phyloP scores from a whole-genome alignment of 2,888 invertebrate genomes.

The Macrostomum cliftonense region DNA sequence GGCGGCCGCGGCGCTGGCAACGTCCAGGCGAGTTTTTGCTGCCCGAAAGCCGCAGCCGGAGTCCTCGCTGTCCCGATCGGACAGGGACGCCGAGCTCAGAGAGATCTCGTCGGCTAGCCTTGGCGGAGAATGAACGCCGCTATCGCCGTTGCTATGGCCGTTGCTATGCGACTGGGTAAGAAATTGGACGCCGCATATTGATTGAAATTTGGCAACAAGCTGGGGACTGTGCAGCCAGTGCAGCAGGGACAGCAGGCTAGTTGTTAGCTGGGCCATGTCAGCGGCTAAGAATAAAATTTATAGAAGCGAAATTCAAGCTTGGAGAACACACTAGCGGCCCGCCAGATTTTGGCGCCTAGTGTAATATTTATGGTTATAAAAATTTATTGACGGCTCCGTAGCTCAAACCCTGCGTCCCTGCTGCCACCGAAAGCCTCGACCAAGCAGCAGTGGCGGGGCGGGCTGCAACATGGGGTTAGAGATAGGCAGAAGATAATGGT shows the following conservation, averaged over 20 bases:
- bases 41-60: neutral
- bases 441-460: too few species aligned
- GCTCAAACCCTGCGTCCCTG: too few species aligned
- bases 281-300: too few species aligned
- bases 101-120: neutral
- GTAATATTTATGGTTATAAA: too few species aligned
- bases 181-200: constrained; percentile 50
- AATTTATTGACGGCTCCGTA: too few species aligned
- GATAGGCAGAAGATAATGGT: too few species aligned
- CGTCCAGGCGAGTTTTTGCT: constrained; percentile 8
- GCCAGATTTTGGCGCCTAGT: too few species aligned
- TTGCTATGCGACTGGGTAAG: constrained; percentile 2
- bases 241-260: constrained; percentile 24
- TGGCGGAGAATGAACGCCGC: neutral
- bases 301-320: too few species aligned
- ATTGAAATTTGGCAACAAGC: constrained; percentile 55
- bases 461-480: too few species aligned
- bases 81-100: neutral
- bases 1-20: constrained; percentile 11
- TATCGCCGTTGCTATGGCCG: neutral
- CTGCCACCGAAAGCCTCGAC: too few species aligned
- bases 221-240: constrained; percentile 54
- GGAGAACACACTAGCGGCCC: too few species aligned
- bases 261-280: too few species aligned
- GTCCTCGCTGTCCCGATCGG: constrained; percentile 19